These are phyloP conservation scores for Sciurus niger DNA, from an alignment of 2,113 vertebrate genomes.

Conservation along the genomic window DNA sequence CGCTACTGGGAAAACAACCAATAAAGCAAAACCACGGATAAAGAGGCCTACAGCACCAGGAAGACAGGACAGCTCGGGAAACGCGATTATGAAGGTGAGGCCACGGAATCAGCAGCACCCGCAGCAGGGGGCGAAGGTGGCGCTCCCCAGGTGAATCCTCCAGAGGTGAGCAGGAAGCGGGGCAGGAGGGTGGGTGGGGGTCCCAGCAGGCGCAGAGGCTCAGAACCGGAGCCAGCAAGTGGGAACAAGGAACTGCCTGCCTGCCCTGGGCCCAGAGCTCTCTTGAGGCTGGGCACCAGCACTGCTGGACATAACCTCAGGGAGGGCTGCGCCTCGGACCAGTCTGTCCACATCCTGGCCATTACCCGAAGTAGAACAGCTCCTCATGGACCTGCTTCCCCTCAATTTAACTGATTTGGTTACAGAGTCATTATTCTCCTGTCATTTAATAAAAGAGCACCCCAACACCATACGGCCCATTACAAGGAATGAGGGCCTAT, in stretches of 20 bases:
- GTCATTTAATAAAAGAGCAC: background rate
- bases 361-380: background rate
- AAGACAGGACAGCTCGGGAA: accelerated
- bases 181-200: accelerated
- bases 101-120: background rate
- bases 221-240: background rate
- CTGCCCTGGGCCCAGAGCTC: background rate
- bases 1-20: no score
- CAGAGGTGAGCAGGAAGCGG: background rate
- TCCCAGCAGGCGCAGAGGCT: background rate
- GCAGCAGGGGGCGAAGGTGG: background rate
- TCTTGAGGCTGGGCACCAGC: background rate
- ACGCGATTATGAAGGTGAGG: no score
- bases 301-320: background rate
- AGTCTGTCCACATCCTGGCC: background rate
- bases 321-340: background rate
- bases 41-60: background rate
- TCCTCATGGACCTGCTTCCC: background rate
- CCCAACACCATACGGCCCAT: background rate
- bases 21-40: no score
- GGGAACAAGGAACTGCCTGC: background rate
- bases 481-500: background rate
- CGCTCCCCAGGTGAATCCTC: background rate
- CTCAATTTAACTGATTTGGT: background rate
- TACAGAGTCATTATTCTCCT: background rate